phyloP scores from a whole-genome alignment of 2,888 invertebrate species.

The Capitulum mitella region DNA sequence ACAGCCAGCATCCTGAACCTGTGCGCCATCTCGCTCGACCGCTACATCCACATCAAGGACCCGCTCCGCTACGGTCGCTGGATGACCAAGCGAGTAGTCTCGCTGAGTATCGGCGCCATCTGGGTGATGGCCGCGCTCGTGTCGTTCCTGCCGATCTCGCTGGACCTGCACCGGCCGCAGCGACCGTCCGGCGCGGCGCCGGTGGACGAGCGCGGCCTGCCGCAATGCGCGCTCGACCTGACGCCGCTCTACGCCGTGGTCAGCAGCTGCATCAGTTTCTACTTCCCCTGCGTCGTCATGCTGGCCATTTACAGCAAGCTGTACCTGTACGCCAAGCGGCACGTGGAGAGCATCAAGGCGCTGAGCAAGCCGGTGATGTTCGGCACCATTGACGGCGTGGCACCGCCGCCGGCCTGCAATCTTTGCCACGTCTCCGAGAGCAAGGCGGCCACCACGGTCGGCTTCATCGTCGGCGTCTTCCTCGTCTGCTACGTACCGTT shows the following conservation, averaged over 20 bases:
- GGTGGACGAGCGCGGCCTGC: constrained; percentile 51
- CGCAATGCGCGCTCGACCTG: constrained; percentile 87
- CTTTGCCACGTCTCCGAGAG: constrained; percentile 77
- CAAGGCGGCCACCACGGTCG: constrained; percentile 95
- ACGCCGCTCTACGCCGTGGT: constrained; percentile 94
- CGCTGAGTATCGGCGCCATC: constrained; percentile 77
- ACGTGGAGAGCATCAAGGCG: constrained; percentile 87
- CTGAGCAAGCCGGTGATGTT: constrained; percentile 40
- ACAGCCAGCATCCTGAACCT: constrained; percentile 97
- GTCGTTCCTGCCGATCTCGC: constrained; percentile 90
- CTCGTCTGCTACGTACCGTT: constrained; percentile 98
- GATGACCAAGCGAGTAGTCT: constrained; percentile 79
- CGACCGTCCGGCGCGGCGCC: constrained; percentile 46
- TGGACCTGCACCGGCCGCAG: constrained; percentile 80
- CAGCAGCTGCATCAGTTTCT: constrained; percentile 96
- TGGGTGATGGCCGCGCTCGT: constrained; percentile 91
- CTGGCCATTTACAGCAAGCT: constrained; percentile 85
- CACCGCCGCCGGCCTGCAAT: constrained; percentile 38
- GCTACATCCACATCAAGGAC: constrained; percentile 69
- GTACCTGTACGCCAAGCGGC: constrained; percentile 94
- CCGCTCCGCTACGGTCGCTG: constrained; percentile 70
- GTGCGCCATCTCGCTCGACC: constrained; percentile 94
- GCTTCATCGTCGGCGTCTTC: constrained; percentile 97
- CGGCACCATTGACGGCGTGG: constrained; percentile 35
- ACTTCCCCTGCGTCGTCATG: constrained; percentile 96